These are phyloP conservation scores for Chelidonichthys spinosus DNA, from an alignment of 2,797 vertebrate genomes.

Conservation along the genomic window DNA sequence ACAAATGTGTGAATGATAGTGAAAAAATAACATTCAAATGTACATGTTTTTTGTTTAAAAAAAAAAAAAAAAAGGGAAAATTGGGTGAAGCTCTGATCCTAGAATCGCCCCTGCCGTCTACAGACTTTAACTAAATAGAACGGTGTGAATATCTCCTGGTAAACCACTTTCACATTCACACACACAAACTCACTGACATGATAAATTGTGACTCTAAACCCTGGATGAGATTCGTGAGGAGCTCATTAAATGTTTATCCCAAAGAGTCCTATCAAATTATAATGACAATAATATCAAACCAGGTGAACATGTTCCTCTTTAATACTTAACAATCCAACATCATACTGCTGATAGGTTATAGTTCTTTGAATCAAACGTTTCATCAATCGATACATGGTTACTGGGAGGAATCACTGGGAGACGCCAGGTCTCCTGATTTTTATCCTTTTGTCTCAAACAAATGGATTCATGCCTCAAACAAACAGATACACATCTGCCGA, in stretches of 20 bases:
- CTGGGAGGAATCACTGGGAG: not conserved
- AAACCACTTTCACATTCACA: constrained; percentile 17
- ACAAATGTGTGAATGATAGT: too few relatives aligned
- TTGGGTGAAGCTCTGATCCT: too few relatives aligned
- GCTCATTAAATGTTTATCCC: constrained; percentile 9
- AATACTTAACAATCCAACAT: constrained; percentile 6
- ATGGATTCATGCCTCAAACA: constrained; percentile 43
- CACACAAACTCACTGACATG: not conserved
- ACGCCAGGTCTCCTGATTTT: constrained; percentile 10
- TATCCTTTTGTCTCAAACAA: constrained; percentile 43
- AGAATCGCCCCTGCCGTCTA: not conserved
- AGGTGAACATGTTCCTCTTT: constrained; percentile 12
- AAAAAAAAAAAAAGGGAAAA: too few relatives aligned
- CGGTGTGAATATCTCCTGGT: constrained; percentile 13
- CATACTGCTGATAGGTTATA: not conserved
- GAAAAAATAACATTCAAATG: too few relatives aligned
- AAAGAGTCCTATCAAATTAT: constrained; percentile 1
- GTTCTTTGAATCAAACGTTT: constrained; percentile 20
- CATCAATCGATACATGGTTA: not conserved
- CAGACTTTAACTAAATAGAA: constrained; percentile 4
- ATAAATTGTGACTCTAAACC: constrained; percentile 14
- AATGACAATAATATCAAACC: constrained; percentile 14
- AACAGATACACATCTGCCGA: constrained; percentile 39
- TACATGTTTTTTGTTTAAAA: too few relatives aligned
- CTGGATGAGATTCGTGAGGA: constrained; percentile 13